phyloP scores from a whole-genome alignment of 2,888 invertebrate species.

The Maniola hyperantus region DNA sequence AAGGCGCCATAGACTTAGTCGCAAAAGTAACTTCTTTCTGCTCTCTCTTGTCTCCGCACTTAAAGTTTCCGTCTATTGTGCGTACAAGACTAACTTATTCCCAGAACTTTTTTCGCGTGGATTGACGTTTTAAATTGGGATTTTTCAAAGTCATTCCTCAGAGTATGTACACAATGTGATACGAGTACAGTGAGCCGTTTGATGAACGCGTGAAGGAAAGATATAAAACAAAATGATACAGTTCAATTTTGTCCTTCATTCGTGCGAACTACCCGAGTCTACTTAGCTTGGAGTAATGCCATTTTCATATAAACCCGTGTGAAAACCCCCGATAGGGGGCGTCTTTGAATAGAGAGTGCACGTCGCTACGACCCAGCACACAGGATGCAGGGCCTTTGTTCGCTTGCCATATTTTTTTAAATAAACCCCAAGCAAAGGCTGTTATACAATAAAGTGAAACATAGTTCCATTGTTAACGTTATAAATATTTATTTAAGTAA shows the following conservation, averaged over 20 bases:
- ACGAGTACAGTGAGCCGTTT: background rate
- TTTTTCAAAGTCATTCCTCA: no score
- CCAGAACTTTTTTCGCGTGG: no score
- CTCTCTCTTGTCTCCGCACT: no score
- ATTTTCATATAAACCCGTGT: conserved; percentile 64
- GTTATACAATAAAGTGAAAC: background rate
- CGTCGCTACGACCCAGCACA: background rate
- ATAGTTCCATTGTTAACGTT: background rate
- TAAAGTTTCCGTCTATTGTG: no score
- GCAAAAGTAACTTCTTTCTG: no score
- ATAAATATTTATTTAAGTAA: no score
- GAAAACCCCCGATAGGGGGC: conserved; percentile 48
- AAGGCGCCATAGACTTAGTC: no score
- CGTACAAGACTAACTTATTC: no score
- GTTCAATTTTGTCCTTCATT: background rate
- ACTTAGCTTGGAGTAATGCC: conserved; percentile 49
- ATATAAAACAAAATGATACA: no score
- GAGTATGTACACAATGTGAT: no score
- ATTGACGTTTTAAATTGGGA: no score
- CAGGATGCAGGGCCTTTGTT: background rate
- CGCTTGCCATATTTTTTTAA: background rate
- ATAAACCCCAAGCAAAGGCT: background rate
- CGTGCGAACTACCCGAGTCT: background rate
- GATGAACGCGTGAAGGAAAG: background rate
- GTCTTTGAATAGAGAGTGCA: conserved; percentile 49